Conservation (phyloP, 2,113 vertebrate species). For the Antechinus stuartii region DNA sequence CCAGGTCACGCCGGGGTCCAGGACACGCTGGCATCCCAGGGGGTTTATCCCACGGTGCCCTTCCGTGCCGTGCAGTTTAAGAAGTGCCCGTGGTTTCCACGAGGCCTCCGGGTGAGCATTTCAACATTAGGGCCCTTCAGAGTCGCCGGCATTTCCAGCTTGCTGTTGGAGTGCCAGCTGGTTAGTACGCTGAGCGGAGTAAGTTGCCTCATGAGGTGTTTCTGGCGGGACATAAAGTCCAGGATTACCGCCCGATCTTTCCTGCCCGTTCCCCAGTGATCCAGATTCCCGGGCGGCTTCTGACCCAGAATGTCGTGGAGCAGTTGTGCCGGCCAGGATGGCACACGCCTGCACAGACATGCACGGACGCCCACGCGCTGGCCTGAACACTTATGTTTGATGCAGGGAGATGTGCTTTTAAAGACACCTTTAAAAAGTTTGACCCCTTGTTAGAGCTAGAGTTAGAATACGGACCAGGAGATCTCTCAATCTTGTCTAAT, state of each 20-base stretch:
- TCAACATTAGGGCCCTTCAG: neutral
- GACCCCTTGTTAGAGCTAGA: neutral
- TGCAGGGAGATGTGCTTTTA: conserved; percentile 30
- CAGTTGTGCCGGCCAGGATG: conserved; percentile 32
- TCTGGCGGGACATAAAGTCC: neutral
- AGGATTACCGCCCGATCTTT: neutral
- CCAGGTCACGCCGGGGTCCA: neutral
- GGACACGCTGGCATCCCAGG: conserved; percentile 2
- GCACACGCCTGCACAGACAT: neutral
- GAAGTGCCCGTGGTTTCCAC: conserved; percentile 22
- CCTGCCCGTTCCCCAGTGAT: neutral
- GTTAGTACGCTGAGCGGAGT: conserved; percentile 8
- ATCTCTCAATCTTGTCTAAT: neutral
- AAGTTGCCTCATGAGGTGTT: neutral
- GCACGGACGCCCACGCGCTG: neutral
- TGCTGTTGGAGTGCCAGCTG: conserved; percentile 1
- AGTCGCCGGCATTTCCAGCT: conserved; percentile 12
- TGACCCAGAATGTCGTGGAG: conserved; percentile 16
- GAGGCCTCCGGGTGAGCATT: conserved; percentile 12
- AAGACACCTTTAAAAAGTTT: neutral
- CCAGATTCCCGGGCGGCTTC: neutral
- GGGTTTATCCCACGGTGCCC: conserved; percentile 14
- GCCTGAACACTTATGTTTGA: conserved; percentile 49
- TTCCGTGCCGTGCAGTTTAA: conserved; percentile 23
- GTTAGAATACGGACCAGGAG: neutral